A percentile compares a stretch with the other conserved stretches of the same genome.
Evolutionary conservation across 1,140 invertebrate species (phyloP).

Genomic region (Formica exsecta): DNA sequence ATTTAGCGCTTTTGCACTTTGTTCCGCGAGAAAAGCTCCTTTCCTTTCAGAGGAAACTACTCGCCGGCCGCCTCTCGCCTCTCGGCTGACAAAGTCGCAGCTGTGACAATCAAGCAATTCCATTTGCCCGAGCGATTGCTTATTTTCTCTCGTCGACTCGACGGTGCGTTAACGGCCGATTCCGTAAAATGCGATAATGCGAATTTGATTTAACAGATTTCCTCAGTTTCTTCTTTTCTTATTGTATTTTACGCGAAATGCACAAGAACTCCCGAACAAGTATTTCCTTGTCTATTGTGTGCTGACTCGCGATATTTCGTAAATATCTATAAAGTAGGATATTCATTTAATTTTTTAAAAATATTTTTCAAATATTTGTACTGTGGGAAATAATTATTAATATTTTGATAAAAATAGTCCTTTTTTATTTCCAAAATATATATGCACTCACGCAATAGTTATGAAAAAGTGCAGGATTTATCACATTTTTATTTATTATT

Average conservation of each 20-base stretch:
- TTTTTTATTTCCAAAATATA: neutral
- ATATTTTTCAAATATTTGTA: neutral
- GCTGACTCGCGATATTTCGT: neutral
- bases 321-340: neutral
- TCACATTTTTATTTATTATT: neutral
- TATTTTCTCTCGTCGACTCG: constrained; percentile 62
- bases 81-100: constrained; percentile 53
- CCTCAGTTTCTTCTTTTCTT: constrained; percentile 1
- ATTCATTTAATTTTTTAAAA: neutral
- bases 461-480: neutral
- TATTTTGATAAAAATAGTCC: neutral
- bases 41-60: constrained; percentile 61
- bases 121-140: constrained; percentile 71
- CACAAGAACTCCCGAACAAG: neutral
- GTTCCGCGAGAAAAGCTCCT: constrained; percentile 65
- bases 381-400: neutral
- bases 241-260: constrained; percentile 1
- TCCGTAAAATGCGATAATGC: constrained; percentile 59
- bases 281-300: neutral
- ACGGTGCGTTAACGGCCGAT: constrained; percentile 60
- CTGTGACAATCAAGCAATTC: constrained; percentile 67
- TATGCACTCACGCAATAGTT: neutral
- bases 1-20: constrained; percentile 68
- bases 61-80: constrained; percentile 54
- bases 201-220: constrained; percentile 50